A percentile compares a stretch with the other conserved stretches of the same genome.
These are phyloP conservation scores for Condylostylus longicornis DNA, from an alignment of 1,140 invertebrate species.

Conservation along the genomic window DNA sequence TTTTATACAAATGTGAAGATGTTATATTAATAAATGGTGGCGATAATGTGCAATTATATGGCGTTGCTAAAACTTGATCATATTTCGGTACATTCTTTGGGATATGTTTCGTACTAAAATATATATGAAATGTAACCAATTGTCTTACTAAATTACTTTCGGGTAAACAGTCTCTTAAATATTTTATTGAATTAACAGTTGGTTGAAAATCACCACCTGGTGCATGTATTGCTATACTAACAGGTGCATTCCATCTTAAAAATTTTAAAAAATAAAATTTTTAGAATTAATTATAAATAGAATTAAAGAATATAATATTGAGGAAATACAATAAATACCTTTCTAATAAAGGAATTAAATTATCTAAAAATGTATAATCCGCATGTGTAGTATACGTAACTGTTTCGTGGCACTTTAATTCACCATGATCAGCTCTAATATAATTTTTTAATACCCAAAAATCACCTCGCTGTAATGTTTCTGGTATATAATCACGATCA, in stretches of 20 bases:
- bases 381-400: constrained; percentile 87
- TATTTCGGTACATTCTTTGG: constrained; percentile 54
- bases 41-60: constrained; percentile 51
- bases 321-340: constrained; percentile 27
- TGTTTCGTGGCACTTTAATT: constrained; percentile 57
- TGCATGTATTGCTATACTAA: constrained; percentile 61
- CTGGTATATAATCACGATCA: constrained; percentile 44
- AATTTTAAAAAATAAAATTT: not conserved
- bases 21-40: constrained; percentile 53
- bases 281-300: not conserved
- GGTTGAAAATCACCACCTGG: constrained; percentile 52
- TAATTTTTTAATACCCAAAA: constrained; percentile 87
- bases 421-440: constrained; percentile 44
- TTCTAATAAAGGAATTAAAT: constrained; percentile 66
- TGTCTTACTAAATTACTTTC: constrained; percentile 49
- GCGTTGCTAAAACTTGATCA: constrained; percentile 40
- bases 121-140: constrained; percentile 71
- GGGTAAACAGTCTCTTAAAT: constrained; percentile 47
- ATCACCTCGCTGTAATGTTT: constrained; percentile 62
- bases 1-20: constrained; percentile 55
- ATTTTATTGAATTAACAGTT: constrained; percentile 50
- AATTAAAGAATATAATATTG: not conserved
- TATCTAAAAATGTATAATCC: constrained; percentile 80
- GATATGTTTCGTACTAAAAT: constrained; percentile 71
- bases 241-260: constrained; percentile 46